These are phyloP conservation scores for Leptinotarsa lineolata DNA, from an alignment of 1,140 invertebrate genomes.

Conservation along the genomic window DNA sequence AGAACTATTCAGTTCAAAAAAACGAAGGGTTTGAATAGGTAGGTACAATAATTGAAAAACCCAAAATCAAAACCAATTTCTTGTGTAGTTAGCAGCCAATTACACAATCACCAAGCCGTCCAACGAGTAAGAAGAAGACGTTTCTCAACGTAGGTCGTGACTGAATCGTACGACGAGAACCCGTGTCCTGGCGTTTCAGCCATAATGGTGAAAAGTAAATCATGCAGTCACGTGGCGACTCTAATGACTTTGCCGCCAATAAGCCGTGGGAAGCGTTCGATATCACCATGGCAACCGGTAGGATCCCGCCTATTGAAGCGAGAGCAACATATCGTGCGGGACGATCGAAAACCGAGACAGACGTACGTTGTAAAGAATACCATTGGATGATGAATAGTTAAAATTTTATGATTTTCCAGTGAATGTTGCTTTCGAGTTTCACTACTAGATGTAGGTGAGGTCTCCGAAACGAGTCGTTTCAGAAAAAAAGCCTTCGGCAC, in stretches of 20 bases:
- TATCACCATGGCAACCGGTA: conserved; percentile 46
- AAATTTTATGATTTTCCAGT: conserved; percentile 55
- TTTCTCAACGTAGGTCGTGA: conserved; percentile 34
- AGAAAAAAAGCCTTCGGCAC: too few relatives aligned
- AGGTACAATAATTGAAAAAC: too few relatives aligned
- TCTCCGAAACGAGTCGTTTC: conserved; percentile 25
- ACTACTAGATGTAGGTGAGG: conserved; percentile 56
- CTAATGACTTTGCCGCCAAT: conserved; percentile 46
- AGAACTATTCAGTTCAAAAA: too few relatives aligned
- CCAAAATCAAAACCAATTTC: too few relatives aligned
- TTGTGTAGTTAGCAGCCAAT: too few relatives aligned
- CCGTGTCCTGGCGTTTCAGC: conserved; percentile 35
- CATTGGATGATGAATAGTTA: conserved; percentile 57
- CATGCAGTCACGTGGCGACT: conserved; percentile 45
- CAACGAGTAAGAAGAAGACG: conserved; percentile 19
- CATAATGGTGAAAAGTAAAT: conserved; percentile 51
- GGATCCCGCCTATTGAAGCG: conserved; percentile 44
- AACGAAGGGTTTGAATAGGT: too few relatives aligned
- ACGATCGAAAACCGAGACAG: conserved; percentile 39
- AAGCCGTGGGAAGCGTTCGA: conserved; percentile 39
- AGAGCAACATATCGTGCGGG: conserved; percentile 33
- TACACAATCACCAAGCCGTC: not conserved
- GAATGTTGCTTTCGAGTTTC: conserved; percentile 52
- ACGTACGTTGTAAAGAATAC: conserved; percentile 47
- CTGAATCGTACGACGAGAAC: conserved; percentile 33